Evolutionary conservation across 2,113 vertebrate species (phyloP).

Genomic region (Paradoxurus hermaphroditus): DNA sequence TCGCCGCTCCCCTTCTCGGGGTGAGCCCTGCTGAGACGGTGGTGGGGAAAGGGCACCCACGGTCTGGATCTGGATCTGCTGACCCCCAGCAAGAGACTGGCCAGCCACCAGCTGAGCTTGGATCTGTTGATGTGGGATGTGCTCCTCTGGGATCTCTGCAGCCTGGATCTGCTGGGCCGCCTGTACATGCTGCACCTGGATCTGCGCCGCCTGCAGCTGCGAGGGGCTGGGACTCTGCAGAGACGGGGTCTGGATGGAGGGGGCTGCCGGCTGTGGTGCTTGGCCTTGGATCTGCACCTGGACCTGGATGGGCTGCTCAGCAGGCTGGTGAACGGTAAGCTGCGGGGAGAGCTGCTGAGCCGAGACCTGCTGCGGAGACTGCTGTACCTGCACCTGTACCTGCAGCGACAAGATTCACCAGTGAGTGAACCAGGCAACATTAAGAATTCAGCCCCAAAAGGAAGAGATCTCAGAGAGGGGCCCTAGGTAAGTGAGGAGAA

Average conservation of each 20-base stretch:
- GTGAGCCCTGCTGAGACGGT: slow-evolving; percentile 89
- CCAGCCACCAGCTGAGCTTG: slow-evolving; percentile 95
- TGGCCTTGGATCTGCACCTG: slow-evolving; percentile 98
- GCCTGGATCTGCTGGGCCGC: slow-evolving; percentile 93
- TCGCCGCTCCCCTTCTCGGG: slow-evolving; percentile 92
- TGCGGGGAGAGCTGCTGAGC: slow-evolving; percentile 94
- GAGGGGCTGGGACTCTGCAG: slow-evolving; percentile 89
- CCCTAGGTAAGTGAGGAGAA: background rate
- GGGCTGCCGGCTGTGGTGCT: slow-evolving; percentile 87
- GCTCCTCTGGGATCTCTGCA: slow-evolving; percentile 95
- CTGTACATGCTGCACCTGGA: slow-evolving; percentile 89
- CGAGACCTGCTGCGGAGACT: slow-evolving; percentile 87
- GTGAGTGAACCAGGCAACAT: slow-evolving; percentile 55
- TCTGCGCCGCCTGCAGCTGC: slow-evolving; percentile 92
- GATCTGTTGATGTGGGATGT: slow-evolving; percentile 96
- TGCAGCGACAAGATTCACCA: slow-evolving; percentile 70
- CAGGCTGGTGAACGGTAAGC: slow-evolving; percentile 91
- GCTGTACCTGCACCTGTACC: slow-evolving; percentile 90
- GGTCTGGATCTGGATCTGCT: slow-evolving; percentile 98
- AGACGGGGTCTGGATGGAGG: slow-evolving; percentile 86
- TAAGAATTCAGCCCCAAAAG: background rate
- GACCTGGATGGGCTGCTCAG: slow-evolving; percentile 96
- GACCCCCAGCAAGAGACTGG: slow-evolving; percentile 90
- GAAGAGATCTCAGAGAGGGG: background rate
- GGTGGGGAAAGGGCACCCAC: slow-evolving; percentile 93